Evolutionary conservation across 2,797 vertebrate species (phyloP), one percentile per base, ranked within the genome.

Genomic region (Chaetodon trifasciatus): DNA sequence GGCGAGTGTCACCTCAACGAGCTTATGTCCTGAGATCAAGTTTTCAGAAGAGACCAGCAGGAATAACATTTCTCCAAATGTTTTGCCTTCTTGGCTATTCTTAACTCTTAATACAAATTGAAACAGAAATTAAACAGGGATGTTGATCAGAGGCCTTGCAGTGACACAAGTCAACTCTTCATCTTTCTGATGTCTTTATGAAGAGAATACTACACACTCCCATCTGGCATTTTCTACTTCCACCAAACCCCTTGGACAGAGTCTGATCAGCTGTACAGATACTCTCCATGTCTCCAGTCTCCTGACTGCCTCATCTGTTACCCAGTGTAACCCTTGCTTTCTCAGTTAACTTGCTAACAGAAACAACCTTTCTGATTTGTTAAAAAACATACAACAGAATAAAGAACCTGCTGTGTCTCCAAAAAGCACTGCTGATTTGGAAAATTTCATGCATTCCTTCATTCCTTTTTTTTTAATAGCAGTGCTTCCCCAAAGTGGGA

Each of bases 1-100:
- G 23, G 19, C 19, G 0, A 63, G 70, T 87, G 87, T 86, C 58
- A 62, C 55, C 66, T 83, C 52, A 60, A 60, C 66, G 19, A 57
- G 60, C 28, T 23, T 12, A 49, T 50, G 47, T 16, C 58, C 56
- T 32, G 15, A 76, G 24, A 67, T 57, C 46, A 24, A 24, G 53
- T 66, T 70, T 9, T 53, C 11, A n/a, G 5, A 46, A 52, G 21
- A 23, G 50, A 10, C 49, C 21, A 50, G 9, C 9, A 24, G 32
- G 6, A 35, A 40, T 21, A 60, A 69, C 70, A 42, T 65, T 80
- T 65, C 35, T 67, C 19, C 4, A 70, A 35, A 62, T 76, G 0
- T 47, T 47, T 24, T 46, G n/a, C 46, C n/a, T 64, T 61, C 47
- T 35, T 47, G 19, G 56, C 50, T 42, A 28, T 5, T 35, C 32